These are phyloP conservation scores for Chloroceryle amazona DNA, from an alignment of 2,797 vertebrate genomes.

Conservation along the genomic window DNA sequence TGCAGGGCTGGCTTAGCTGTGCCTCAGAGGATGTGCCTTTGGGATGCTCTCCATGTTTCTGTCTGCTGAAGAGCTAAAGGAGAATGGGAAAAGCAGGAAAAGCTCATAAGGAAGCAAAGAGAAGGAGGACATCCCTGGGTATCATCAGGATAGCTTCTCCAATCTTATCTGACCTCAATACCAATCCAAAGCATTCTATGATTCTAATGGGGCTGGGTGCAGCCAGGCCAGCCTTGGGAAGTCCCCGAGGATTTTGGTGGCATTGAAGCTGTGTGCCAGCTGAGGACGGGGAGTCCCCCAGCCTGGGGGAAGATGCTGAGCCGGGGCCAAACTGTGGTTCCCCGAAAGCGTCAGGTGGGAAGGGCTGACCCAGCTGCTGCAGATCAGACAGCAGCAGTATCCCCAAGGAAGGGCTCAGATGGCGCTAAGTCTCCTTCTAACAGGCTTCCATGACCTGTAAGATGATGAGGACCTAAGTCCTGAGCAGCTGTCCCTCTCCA, in stretches of 20 bases:
- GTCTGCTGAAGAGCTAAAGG: neutral
- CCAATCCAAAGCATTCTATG: no score
- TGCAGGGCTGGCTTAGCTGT: neutral
- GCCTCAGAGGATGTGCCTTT: rapidly evolving
- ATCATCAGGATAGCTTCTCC: neutral
- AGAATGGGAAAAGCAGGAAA: neutral
- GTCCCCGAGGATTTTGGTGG: neutral
- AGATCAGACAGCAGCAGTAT: neutral
- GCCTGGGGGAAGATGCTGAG: neutral
- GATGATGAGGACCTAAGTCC: neutral
- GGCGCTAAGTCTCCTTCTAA: neutral
- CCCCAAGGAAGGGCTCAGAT: neutral
- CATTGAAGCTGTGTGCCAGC: rapidly evolving
- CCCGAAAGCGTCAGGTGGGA: neutral
- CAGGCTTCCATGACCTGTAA: neutral
- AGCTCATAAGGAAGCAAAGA: neutral
- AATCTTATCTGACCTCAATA: neutral
- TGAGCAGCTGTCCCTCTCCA: neutral
- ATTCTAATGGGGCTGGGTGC: neutral
- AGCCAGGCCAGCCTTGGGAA: neutral
- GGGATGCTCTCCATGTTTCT: rapidly evolving
- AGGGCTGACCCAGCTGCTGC: neutral
- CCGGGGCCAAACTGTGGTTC: neutral
- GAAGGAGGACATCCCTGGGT: neutral
- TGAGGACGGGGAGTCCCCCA: neutral